These are phyloP conservation scores for Heterotilapia buettikoferi DNA, from an alignment of 2,113 vertebrate species.

Conservation along the genomic window DNA sequence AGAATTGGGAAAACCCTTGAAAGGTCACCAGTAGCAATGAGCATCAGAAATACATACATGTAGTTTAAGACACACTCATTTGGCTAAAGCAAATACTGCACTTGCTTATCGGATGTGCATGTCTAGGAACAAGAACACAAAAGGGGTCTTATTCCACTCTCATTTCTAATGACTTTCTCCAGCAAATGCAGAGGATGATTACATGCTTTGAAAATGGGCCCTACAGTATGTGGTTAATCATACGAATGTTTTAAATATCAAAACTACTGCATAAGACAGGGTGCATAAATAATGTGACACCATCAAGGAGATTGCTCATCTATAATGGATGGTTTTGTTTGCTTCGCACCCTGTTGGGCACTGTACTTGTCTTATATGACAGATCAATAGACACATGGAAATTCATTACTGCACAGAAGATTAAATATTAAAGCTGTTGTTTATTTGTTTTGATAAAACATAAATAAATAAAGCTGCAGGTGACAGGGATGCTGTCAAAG, in stretches of 20 bases:
- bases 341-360: background rate
- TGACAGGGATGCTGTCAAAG: background rate
- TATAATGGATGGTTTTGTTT: constrained; percentile 51
- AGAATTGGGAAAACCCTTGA: background rate
- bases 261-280: background rate
- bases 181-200: background rate
- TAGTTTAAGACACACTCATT: background rate
- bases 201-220: background rate
- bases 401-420: constrained; percentile 8
- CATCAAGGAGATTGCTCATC: constrained; percentile 42
- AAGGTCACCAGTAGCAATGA: background rate
- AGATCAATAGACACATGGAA: constrained; percentile 22
- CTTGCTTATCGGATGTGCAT: background rate
- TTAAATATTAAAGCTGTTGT: constrained; percentile 36
- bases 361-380: constrained; percentile 1
- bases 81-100: background rate
- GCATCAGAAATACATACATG: background rate
- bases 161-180: constrained; percentile 9
- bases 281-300: constrained; percentile 38
- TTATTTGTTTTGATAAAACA: background rate
- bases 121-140: background rate
- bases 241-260: constrained; percentile 25
- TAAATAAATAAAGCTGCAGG: background rate
- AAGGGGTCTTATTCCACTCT: background rate
- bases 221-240: constrained; percentile 8